These are phyloP conservation scores for Aphelenchoides fujianensis DNA, from an alignment of 1,140 invertebrate genomes.

Conservation along the genomic window DNA sequence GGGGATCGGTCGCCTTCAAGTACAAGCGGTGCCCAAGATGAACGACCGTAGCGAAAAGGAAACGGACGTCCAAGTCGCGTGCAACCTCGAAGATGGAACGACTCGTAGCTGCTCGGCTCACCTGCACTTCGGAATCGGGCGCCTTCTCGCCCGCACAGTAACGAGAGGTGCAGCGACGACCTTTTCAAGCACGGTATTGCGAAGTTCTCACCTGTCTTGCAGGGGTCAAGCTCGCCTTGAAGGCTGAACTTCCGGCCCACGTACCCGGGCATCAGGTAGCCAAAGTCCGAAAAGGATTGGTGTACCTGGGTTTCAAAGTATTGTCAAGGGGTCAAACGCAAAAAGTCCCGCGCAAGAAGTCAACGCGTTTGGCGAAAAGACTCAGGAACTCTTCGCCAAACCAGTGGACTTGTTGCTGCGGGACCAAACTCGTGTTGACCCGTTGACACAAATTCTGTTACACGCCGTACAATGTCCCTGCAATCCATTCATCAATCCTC, in stretches of 20 bases:
- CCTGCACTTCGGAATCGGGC: too few species aligned
- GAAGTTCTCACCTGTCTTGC: slow-evolving; percentile 41
- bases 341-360: too few species aligned
- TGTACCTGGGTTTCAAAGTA: too few species aligned
- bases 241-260: slow-evolving; percentile 63
- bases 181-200: slow-evolving; percentile 51
- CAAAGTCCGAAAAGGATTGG: slow-evolving; percentile 64
- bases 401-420: too few species aligned
- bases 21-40: neutral
- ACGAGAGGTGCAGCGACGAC: too few species aligned
- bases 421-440: too few species aligned
- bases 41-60: neutral
- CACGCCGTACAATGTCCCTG: slow-evolving; percentile 65
- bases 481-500: slow-evolving; percentile 16
- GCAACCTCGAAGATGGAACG: slow-evolving; percentile 48
- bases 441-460: too few species aligned
- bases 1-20: neutral
- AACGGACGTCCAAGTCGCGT: slow-evolving; percentile 21
- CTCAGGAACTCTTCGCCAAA: too few species aligned
- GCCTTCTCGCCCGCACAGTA: too few species aligned
- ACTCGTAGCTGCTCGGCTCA: slow-evolving; percentile 29
- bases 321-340: too few species aligned
- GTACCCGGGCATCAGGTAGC: slow-evolving; percentile 62
- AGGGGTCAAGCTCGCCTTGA: slow-evolving; percentile 56
- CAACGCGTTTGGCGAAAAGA: too few species aligned